Conservation (phyloP, 2,113 vertebrate species). For the Perca fluviatilis region DNA sequence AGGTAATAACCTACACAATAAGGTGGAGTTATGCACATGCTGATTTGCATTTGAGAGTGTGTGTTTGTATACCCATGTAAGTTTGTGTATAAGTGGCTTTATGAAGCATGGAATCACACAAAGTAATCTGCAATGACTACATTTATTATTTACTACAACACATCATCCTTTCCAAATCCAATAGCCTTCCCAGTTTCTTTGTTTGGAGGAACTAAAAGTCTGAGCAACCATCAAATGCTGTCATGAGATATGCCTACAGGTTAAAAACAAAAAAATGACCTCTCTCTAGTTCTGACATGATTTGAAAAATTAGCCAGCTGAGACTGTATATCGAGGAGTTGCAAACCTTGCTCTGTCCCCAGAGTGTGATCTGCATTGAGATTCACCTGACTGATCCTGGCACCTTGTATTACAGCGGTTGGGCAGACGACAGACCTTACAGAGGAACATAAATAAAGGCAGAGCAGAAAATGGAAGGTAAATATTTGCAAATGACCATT, state of each 20-base stretch:
- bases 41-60: background rate
- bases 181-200: background rate
- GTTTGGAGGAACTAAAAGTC: background rate
- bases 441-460: too few relatives aligned
- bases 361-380: conserved; percentile 87
- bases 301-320: background rate
- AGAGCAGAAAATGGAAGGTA: too few relatives aligned
- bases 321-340: background rate
- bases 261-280: background rate
- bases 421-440: too few relatives aligned
- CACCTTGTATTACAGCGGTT: too few relatives aligned
- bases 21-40: background rate
- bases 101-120: background rate
- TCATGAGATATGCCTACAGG: background rate
- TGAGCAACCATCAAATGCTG: background rate
- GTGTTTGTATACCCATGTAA: background rate
- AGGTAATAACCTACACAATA: conserved; percentile 81
- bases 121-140: background rate
- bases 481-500: conserved; percentile 85
- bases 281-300: background rate
- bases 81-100: background rate
- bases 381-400: too few relatives aligned
- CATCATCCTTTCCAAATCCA: background rate
- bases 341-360: conserved; percentile 81
- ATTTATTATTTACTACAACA: background rate